Percentiles rank a stretch among this genome's conserved stretches.
phyloP scores from a whole-genome alignment of 2,888 invertebrate species.

The Amiota communis region DNA sequence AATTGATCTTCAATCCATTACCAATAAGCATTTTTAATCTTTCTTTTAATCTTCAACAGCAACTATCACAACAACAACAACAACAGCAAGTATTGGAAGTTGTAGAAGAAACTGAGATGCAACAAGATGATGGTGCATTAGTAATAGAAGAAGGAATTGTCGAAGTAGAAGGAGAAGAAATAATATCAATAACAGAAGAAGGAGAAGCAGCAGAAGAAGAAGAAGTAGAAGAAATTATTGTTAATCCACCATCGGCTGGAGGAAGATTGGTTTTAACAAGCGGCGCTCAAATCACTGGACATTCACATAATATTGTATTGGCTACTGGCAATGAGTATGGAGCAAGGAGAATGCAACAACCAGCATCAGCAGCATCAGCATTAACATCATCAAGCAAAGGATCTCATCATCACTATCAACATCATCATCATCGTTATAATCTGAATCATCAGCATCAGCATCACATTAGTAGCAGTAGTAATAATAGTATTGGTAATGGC shows the following conservation, averaged over 20 bases:
- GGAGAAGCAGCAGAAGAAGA: conserved; percentile 52
- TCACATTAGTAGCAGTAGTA: conserved; percentile 27
- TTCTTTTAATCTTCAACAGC: conserved; percentile 28
- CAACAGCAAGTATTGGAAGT: too few relatives aligned
- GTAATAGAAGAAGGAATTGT: too few relatives aligned
- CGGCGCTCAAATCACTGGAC: conserved; percentile 65
- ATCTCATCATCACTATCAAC: conserved; percentile 26
- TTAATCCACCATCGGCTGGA: too few relatives aligned
- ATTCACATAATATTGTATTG: conserved; percentile 66
- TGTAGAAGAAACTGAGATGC: too few relatives aligned
- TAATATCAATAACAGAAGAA: conserved; percentile 50
- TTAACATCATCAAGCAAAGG: neutral
- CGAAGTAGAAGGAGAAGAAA: conserved; percentile 53
- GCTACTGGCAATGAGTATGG: conserved; percentile 68
- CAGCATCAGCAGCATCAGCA: neutral
- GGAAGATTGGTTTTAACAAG: conserved; percentile 56
- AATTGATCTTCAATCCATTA: neutral
- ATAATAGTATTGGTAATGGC: conserved; percentile 43
- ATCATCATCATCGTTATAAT: neutral
- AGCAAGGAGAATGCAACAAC: conserved; percentile 64
- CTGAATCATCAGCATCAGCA: neutral
- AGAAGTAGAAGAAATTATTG: conserved; percentile 32
- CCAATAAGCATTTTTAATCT: conserved; percentile 21
- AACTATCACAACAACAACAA: conserved; percentile 62
- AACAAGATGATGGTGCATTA: too few relatives aligned